Evolutionary conservation across 2,888 invertebrate genomes (phyloP), one percentile per base, ranked within the genome.

Genomic region (Nebria salina): DNA sequence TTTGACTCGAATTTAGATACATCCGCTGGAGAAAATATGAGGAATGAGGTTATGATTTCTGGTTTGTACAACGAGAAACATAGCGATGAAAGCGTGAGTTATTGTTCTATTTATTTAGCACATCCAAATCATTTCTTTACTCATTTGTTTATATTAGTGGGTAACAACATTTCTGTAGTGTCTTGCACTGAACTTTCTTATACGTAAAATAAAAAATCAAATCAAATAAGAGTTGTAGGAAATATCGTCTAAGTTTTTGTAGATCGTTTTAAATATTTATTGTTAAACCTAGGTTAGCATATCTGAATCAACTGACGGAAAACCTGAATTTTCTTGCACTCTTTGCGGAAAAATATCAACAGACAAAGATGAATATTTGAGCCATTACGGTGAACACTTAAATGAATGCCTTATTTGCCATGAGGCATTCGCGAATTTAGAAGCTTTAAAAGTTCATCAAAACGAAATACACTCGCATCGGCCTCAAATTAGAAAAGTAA

Each of bases 381-480:
- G 84, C 54, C 89, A 89, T 84, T 90, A 88, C 83, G 87, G 87
- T 54, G 85, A 85, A 78, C 90, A 90, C 84, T 89, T 89, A 84
- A 86, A 86, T 77, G 89, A 88, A 83, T 90, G 89, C 82, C 83
- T 84, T 4, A 83, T 85, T 5, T 91, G 91, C 84, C 88, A 87
- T 72, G 85, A 89, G 41, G 88, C 89, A 78, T 91, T 91, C 84
- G 88, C 89, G 6, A 90, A 88, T 83, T 85, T 89, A 54, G 90
- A 91, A 54, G 87, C 88, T n/a, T 84, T 91, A 9, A 85, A 86
- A 77, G 83, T 83, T 1, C 89, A 89, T 83, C 83, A 86, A 70
- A 88, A 87, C 83, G 86, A 87, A 80, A 85, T 85, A 43, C 88
- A 88, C 83, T 82, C 83, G 25, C 82, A 83, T 11, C 84, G 68